These are phyloP conservation scores for Stegodyphus mimosarum DNA, from an alignment of 1,140 invertebrate genomes.

Conservation along the genomic window DNA sequence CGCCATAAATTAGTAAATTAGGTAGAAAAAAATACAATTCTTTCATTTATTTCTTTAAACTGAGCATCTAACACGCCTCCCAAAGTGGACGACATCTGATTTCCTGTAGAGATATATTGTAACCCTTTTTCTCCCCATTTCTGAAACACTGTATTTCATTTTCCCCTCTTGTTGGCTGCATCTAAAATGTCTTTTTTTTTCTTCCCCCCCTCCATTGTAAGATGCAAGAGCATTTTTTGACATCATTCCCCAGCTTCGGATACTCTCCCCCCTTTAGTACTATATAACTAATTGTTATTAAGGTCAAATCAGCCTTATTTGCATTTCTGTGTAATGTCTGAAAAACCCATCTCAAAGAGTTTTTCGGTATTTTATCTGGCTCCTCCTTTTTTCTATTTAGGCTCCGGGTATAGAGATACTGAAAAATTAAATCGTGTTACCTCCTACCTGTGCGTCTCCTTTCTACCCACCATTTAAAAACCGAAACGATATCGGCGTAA, in stretches of 20 bases:
- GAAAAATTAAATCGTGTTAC: constrained; percentile 54
- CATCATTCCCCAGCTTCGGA: constrained; percentile 17
- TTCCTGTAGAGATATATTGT: constrained; percentile 41
- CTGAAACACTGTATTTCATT: not conserved
- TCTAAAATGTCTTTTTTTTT: constrained; percentile 10
- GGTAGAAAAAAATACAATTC: not conserved
- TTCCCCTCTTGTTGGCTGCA: constrained; percentile 15
- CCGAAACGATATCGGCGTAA: not conserved
- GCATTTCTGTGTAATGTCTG: constrained; percentile 28
- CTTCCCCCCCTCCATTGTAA: not conserved
- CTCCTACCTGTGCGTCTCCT: constrained; percentile 44
- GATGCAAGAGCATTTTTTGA: not conserved
- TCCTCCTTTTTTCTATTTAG: constrained; percentile 8
- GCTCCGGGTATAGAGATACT: constrained; percentile 27
- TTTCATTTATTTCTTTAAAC: constrained; percentile 25
- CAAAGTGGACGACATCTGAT: constrained; percentile 22
- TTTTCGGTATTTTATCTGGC: constrained; percentile 1
- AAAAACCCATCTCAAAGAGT: not conserved
- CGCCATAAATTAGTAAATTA: no score
- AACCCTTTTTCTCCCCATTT: constrained; percentile 38
- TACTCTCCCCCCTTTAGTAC: constrained; percentile 10
- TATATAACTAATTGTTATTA: constrained; percentile 58
- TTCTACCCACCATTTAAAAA: constrained; percentile 27
- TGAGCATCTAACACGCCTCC: constrained; percentile 35
- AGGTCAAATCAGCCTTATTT: constrained; percentile 54